Evolutionary conservation across 2,113 vertebrate species (phyloP).

Genomic region (Lynx canadensis): DNA sequence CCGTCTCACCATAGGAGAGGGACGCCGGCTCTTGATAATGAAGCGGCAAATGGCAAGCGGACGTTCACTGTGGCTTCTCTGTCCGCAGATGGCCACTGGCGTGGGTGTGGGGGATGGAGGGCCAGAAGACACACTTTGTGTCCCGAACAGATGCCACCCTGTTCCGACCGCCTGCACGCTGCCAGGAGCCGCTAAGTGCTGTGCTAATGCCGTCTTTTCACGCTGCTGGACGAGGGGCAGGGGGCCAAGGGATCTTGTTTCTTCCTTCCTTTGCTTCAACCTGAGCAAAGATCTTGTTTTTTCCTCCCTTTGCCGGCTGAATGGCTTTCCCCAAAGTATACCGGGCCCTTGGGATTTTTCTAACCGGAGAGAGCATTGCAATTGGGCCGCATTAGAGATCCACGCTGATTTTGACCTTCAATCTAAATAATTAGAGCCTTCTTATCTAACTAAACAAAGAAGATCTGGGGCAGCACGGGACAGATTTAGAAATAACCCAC

Average conservation of each 20-base stretch:
- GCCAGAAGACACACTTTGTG: neutral
- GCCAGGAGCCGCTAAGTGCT: neutral
- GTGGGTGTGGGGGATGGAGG: too few species aligned
- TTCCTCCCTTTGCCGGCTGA: neutral
- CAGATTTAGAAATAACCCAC: slow-evolving; percentile 55
- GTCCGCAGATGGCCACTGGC: neutral
- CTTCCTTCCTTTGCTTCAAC: neutral
- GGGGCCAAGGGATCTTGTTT: neutral
- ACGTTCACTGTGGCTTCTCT: neutral
- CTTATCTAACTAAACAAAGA: neutral
- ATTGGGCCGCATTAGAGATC: neutral
- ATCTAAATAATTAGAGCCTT: slow-evolving; percentile 18
- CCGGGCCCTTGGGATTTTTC: neutral
- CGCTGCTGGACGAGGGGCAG: neutral
- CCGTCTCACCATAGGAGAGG: neutral
- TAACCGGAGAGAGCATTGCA: neutral
- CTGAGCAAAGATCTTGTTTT: neutral
- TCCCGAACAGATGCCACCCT: neutral
- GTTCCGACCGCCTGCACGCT: neutral
- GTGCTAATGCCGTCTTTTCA: neutral
- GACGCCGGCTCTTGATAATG: neutral
- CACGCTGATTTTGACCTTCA: slow-evolving; percentile 52
- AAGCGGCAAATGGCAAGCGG: neutral
- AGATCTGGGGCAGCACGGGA: slow-evolving; percentile 49
- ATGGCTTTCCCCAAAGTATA: neutral